Evolutionary conservation across 2,888 invertebrate species (phyloP).

Genomic region (Cyaniris semiargus): DNA sequence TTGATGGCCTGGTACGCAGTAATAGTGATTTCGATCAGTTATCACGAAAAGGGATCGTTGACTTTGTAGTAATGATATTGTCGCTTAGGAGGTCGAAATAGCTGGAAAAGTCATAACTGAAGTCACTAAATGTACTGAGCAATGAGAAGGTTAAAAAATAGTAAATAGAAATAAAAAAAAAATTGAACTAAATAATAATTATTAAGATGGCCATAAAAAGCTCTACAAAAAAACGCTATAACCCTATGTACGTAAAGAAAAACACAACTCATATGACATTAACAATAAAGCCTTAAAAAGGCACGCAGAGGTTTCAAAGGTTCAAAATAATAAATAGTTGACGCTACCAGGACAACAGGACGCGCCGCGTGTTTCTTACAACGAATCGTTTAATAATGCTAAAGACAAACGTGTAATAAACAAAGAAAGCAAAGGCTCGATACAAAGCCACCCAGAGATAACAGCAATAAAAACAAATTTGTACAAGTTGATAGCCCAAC

Average conservation of each 20-base stretch:
- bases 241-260: neutral
- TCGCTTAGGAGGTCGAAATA: neutral
- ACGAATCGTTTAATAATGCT: constrained; percentile 33
- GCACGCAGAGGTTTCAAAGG: neutral
- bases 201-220: neutral
- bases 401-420: constrained; percentile 45
- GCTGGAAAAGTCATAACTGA: neutral
- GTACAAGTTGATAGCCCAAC: constrained; percentile 66
- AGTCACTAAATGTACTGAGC: no score
- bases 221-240: neutral
- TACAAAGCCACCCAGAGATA: constrained; percentile 74
- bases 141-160: neutral
- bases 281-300: neutral
- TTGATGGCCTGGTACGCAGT: constrained; percentile 30
- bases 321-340: constrained; percentile 13
- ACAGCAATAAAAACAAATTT: constrained; percentile 74
- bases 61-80: neutral
- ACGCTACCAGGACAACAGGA: constrained; percentile 23
- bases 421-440: constrained; percentile 45
- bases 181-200: neutral
- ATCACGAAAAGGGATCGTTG: neutral
- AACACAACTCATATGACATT: neutral
- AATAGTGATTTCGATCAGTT: constrained; percentile 11
- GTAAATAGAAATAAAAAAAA: neutral
- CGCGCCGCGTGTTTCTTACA: constrained; percentile 17